Conservation (phyloP, 2,113 vertebrate genomes). For the Morphnarchus princeps region DNA sequence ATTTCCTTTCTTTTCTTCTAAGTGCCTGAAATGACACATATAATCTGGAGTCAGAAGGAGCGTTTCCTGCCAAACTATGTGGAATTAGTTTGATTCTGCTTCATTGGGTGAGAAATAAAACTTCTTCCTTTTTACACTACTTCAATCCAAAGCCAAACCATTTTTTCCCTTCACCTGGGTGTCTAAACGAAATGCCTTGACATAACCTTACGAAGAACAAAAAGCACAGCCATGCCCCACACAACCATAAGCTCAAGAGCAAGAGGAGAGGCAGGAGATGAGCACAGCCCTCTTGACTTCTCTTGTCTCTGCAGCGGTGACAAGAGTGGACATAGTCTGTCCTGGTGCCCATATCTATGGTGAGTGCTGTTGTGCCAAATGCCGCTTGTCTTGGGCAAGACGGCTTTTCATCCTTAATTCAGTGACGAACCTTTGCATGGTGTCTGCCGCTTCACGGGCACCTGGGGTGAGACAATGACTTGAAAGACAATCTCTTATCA, state of each 20-base stretch:
- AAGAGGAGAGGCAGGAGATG: neutral
- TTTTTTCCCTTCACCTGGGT: neutral
- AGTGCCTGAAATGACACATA: neutral
- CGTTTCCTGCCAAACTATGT: neutral
- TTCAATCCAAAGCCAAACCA: neutral
- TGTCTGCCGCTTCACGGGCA: neutral
- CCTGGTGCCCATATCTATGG: neutral
- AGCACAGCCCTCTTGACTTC: neutral
- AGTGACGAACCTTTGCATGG: fast-evolving
- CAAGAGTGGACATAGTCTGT: neutral
- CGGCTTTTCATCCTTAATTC: neutral
- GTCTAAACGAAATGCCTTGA: neutral
- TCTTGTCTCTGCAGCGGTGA: neutral
- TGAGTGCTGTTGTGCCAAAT: neutral
- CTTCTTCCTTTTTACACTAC: neutral
- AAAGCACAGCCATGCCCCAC: neutral
- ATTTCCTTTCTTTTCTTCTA: neutral
- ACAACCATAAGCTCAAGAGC: neutral
- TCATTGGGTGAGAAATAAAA: neutral
- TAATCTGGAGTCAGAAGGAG: neutral
- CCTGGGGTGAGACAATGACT: neutral
- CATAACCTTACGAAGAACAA: neutral
- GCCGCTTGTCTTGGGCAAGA: neutral
- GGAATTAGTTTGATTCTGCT: neutral
- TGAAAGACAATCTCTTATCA: neutral